A percentile compares a stretch with the other conserved stretches of the same genome.
phyloP scores from a whole-genome alignment of 1,140 invertebrate species.

The Trissolcus basalis region DNA sequence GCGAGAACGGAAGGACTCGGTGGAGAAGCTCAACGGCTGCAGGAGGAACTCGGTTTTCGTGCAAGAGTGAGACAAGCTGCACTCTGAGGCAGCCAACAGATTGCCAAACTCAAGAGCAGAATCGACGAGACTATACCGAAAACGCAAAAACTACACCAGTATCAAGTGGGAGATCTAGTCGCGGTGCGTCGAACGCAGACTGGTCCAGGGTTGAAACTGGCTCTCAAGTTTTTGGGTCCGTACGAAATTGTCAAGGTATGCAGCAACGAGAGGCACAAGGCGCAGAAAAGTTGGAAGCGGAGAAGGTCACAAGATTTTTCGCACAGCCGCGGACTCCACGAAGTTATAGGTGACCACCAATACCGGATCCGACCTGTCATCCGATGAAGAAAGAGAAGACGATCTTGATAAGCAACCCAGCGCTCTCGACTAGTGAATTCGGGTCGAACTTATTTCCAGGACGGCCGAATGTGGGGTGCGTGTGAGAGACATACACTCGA shows the following conservation, averaged over 20 bases:
- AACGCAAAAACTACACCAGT: constrained; percentile 1
- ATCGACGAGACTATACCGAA: not conserved
- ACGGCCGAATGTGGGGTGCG: too few species aligned
- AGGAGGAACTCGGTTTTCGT: not conserved
- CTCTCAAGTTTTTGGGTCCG: constrained; percentile 8
- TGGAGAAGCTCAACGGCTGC: not conserved
- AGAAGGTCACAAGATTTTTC: too few species aligned
- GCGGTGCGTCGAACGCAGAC: constrained; percentile 1
- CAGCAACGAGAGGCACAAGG: not conserved
- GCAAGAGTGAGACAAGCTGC: not conserved
- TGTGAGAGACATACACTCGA: too few species aligned
- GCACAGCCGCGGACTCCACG: too few species aligned
- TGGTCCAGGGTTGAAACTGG: constrained; percentile 14
- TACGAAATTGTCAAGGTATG: constrained; percentile 4
- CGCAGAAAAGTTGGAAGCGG: too few species aligned
- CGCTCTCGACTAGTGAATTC: too few species aligned
- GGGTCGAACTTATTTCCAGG: too few species aligned
- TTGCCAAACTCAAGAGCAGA: constrained; percentile 6
- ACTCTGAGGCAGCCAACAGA: not conserved
- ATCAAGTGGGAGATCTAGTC: constrained; percentile 16
- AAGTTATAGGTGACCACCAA: too few species aligned
- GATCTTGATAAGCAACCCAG: too few species aligned
- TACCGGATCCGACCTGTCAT: too few species aligned
- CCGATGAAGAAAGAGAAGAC: too few species aligned
- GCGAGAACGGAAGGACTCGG: not conserved